Conservation (phyloP, 2,888 invertebrate species). For the Pelosia muscerda region DNA sequence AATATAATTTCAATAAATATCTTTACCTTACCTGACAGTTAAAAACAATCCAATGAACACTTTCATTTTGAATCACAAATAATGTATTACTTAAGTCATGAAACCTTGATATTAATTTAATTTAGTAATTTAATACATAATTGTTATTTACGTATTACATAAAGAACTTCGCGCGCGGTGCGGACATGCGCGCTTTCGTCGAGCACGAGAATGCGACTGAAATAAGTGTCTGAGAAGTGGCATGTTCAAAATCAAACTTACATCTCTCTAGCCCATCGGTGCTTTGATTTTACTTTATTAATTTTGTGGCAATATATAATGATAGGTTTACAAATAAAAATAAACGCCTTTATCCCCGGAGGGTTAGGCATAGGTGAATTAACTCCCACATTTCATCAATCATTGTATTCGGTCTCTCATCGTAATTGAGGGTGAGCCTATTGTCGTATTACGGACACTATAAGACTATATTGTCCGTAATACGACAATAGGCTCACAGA, state of each 20-base stretch:
- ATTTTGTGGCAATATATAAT: too few species aligned
- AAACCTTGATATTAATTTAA: conserved; percentile 2
- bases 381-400: too few species aligned
- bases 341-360: too few species aligned
- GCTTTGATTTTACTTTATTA: too few species aligned
- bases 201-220: conserved; percentile 38
- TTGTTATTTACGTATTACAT: not conserved
- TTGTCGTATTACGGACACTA: too few species aligned
- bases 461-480: too few species aligned
- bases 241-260: not conserved
- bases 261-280: too few species aligned
- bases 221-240: not conserved
- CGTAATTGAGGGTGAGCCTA: too few species aligned
- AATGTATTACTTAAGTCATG: conserved; percentile 19
- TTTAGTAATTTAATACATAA: not conserved
- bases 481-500: too few species aligned
- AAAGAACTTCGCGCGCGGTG: conserved; percentile 15
- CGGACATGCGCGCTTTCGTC: conserved; percentile 23
- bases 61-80: conserved; percentile 46
- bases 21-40: conserved; percentile 37
- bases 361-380: too few species aligned
- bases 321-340: too few species aligned
- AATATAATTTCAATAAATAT: not conserved
- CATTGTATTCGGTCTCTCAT: too few species aligned
- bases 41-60: conserved; percentile 48